A percentile compares a stretch with the other conserved stretches of the same genome.
Evolutionary conservation across 2,113 vertebrate genomes (phyloP).

Genomic region (Electrona antarctica): DNA sequence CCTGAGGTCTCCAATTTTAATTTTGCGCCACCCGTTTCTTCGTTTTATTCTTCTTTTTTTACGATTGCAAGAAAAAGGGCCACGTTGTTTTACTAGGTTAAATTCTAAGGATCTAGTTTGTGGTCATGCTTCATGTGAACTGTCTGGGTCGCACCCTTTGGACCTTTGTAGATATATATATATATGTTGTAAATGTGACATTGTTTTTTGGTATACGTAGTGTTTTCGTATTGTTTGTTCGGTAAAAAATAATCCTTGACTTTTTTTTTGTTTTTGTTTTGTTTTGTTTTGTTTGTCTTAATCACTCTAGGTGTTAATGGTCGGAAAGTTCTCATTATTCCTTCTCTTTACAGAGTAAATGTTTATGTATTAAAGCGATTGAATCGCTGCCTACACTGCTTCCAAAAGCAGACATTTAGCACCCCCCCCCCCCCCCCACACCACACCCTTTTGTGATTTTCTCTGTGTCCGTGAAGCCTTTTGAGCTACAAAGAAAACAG

Average conservation of each 20-base stretch:
- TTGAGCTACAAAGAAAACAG: too few relatives aligned
- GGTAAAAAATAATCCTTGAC: not conserved
- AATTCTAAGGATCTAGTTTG: not conserved
- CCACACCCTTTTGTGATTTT: not conserved
- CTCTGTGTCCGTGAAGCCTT: too few relatives aligned
- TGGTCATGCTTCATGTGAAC: not conserved
- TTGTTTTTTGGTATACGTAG: not conserved
- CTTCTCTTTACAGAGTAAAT: not conserved
- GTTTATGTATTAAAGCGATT: not conserved
- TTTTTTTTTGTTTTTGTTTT: not conserved
- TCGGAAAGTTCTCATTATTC: too few relatives aligned
- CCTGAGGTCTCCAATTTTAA: too few relatives aligned
- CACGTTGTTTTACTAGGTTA: not conserved
- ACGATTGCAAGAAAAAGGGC: not conserved
- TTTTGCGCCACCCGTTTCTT: too few relatives aligned
- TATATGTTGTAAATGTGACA: not conserved
- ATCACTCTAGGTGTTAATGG: too few relatives aligned
- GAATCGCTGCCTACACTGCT: not conserved
- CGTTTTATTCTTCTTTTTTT: conserved; percentile 1
- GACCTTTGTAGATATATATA: too few relatives aligned
- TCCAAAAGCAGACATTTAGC: not conserved
- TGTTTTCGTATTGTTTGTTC: conserved; percentile 1
- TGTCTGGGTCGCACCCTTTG: not conserved
- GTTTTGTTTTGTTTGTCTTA: not conserved
- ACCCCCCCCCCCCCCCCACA: too few relatives aligned